Percentiles rank a stretch among this genome's conserved stretches.
These are phyloP conservation scores for Macroglossus sobrinus DNA, from an alignment of 2,113 vertebrate genomes.

Conservation along the genomic window DNA sequence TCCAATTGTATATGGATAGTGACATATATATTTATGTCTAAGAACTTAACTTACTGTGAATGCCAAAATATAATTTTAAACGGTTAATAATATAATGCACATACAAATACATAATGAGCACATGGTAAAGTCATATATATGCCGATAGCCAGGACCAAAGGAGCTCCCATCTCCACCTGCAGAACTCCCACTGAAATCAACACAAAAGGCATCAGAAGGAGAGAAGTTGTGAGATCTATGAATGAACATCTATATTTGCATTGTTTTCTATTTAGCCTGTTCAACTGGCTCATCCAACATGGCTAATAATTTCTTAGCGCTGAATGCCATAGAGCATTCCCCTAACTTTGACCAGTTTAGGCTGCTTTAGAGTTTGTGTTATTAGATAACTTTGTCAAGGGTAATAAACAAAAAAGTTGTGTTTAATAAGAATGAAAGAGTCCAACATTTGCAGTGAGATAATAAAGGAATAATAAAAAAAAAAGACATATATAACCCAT, in stretches of 20 bases:
- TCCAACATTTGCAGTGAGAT: conserved; percentile 22
- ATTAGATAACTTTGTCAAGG: conserved; percentile 51
- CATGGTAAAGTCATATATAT: background rate
- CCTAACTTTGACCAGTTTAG: conserved; percentile 16
- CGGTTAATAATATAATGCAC: conserved; percentile 12
- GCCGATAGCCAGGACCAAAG: background rate
- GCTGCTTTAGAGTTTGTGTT: conserved; percentile 10
- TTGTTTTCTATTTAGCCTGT: background rate
- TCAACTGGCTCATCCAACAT: background rate
- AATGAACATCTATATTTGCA: background rate
- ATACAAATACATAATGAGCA: background rate
- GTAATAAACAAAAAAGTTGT: conserved; percentile 25
- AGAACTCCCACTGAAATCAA: background rate
- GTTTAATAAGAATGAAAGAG: conserved; percentile 46
- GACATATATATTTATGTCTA: background rate
- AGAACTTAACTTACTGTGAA: background rate
- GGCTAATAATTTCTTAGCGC: background rate
- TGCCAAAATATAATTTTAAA: conserved; percentile 33
- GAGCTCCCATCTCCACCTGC: background rate
- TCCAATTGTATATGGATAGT: too few species aligned
- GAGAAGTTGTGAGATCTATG: background rate
- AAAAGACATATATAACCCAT: background rate
- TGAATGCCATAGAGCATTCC: background rate
- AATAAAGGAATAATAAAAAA: conserved; percentile 49
- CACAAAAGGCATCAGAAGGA: background rate